Conservation (phyloP, 2,113 vertebrate species). For the Symphodus melops region DNA sequence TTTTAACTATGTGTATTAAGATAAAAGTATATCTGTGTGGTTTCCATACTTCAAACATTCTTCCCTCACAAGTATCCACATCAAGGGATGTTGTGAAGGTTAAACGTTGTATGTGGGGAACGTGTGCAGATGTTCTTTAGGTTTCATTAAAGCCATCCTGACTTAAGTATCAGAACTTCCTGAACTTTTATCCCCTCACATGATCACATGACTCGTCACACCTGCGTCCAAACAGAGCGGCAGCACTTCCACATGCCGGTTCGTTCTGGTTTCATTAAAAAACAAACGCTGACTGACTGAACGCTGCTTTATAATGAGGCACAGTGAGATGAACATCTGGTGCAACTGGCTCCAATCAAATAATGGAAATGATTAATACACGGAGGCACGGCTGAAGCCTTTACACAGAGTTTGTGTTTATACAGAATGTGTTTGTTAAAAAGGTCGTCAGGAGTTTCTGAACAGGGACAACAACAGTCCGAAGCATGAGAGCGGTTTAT, state of each 20-base stretch:
- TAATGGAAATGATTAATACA: slow-evolving; percentile 12
- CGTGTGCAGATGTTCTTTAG: no score
- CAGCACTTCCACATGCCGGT: background rate
- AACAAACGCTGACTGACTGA: background rate
- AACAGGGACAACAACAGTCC: background rate
- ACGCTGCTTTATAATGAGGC: slow-evolving; percentile 1
- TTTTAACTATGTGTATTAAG: no score
- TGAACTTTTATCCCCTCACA: background rate
- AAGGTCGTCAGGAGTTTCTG: background rate
- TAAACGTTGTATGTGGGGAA: no score
- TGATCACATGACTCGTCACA: background rate
- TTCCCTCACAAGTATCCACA: no score
- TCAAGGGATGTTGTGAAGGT: no score
- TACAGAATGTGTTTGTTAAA: background rate
- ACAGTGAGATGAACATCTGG: background rate
- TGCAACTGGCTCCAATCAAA: slow-evolving; percentile 4
- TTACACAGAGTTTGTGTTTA: background rate
- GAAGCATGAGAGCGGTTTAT: slow-evolving; percentile 16
- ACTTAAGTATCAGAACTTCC: background rate
- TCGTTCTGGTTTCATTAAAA: background rate
- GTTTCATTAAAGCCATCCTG: no score
- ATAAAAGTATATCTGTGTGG: no score
- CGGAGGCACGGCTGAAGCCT: background rate
- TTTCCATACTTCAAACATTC: no score
- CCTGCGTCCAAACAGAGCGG: background rate